Evolutionary conservation across 1,140 invertebrate species (phyloP).

Genomic region (Caerostris darwini): DNA sequence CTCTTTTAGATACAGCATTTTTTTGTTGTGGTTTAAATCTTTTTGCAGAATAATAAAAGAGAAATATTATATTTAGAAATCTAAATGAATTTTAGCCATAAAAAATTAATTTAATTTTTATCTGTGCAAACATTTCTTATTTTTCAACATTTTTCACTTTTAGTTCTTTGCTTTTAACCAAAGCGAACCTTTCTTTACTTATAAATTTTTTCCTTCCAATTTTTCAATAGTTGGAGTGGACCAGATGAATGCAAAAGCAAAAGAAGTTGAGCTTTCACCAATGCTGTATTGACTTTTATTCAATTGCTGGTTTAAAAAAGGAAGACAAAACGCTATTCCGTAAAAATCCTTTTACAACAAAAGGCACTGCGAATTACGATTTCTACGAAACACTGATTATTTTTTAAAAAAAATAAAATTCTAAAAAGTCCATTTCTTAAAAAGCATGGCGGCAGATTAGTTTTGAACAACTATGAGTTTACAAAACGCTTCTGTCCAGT

Average conservation of each 20-base stretch:
- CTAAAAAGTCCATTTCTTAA: not conserved
- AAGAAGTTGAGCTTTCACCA: slow-evolving; percentile 7
- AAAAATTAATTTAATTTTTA: too few relatives aligned
- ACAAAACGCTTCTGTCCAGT: slow-evolving; percentile 32
- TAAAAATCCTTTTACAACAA: not conserved
- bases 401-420: slow-evolving; percentile 23
- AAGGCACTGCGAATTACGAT: not conserved
- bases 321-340: not conserved
- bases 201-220: not conserved
- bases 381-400: not conserved
- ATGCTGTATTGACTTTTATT: slow-evolving; percentile 14
- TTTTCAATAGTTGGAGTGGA: not conserved
- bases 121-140: too few relatives aligned
- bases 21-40: too few relatives aligned
- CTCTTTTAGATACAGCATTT: too few relatives aligned
- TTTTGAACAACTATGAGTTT: not conserved
- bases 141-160: not conserved
- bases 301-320: not conserved
- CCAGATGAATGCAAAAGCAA: not conserved
- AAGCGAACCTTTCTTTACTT: not conserved
- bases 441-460: not conserved
- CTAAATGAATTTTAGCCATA: too few relatives aligned
- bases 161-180: not conserved
- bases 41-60: too few relatives aligned
- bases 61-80: too few relatives aligned